These are phyloP conservation scores for Columba guinea DNA, from an alignment of 2,797 vertebrate genomes.

Conservation along the genomic window DNA sequence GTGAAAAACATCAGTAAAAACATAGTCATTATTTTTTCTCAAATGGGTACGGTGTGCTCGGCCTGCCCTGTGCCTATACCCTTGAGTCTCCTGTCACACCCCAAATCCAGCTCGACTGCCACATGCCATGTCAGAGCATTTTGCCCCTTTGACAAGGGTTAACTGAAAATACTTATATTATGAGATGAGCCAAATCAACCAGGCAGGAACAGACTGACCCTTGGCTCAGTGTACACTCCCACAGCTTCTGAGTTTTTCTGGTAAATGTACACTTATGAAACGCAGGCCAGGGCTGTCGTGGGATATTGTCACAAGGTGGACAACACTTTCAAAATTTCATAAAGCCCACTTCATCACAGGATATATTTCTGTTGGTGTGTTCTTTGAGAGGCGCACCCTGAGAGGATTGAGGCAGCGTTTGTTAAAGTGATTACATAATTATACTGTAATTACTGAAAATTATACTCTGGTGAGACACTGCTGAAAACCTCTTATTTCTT, in stretches of 20 bases:
- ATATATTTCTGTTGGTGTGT: background rate
- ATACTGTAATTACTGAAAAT: background rate
- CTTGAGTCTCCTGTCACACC: background rate
- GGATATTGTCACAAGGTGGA: background rate
- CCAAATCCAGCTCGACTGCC: background rate
- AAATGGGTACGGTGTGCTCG: accelerated
- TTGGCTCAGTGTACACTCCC: background rate
- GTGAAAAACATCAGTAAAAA: background rate
- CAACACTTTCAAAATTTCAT: accelerated
- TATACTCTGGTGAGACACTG: background rate
- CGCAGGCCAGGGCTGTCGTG: too few species aligned
- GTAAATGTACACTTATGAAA: accelerated
- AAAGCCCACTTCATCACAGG: background rate
- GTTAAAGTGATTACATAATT: background rate
- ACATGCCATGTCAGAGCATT: accelerated
- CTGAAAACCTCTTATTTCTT: background rate
- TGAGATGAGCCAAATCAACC: background rate
- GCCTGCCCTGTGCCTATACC: background rate
- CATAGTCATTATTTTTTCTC: background rate
- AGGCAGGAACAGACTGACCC: background rate
- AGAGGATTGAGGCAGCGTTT: background rate
- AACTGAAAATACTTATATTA: too few species aligned
- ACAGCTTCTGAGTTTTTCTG: background rate
- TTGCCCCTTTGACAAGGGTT: background rate
- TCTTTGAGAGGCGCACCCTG: background rate